These are phyloP conservation scores for Oceanodroma tethys DNA, from an alignment of 2,113 vertebrate species.

Conservation along the genomic window DNA sequence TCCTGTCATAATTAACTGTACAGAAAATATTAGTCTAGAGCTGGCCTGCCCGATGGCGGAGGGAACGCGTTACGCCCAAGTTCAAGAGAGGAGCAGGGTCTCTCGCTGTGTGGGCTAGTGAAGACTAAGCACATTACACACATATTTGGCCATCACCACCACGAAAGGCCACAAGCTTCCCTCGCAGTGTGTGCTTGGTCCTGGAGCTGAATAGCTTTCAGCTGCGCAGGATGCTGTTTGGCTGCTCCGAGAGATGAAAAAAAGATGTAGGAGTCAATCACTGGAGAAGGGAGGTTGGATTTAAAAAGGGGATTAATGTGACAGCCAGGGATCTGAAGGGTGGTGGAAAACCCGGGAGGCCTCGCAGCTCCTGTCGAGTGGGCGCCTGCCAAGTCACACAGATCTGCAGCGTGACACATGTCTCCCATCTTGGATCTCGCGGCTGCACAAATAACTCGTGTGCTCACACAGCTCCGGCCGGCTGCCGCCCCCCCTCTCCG, in stretches of 20 bases:
- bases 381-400: background rate
- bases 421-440: background rate
- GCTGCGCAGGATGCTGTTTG: constrained; percentile 21
- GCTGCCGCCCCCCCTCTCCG: background rate
- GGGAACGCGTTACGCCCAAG: background rate
- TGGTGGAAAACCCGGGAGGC: background rate
- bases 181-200: background rate
- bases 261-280: constrained; percentile 21
- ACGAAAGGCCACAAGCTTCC: constrained; percentile 31
- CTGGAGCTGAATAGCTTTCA: constrained; percentile 51
- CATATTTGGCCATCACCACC: constrained; percentile 58
- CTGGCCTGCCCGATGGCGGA: background rate
- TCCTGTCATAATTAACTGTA: constrained; percentile 52
- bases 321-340: background rate
- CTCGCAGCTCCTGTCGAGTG: background rate
- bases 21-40: constrained; percentile 59
- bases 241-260: constrained; percentile 1
- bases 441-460: background rate
- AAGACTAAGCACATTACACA: constrained; percentile 47
- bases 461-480: background rate
- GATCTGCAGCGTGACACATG: background rate
- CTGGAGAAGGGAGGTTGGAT: background rate
- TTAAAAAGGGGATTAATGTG: constrained; percentile 8
- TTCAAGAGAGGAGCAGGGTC: constrained; percentile 40
- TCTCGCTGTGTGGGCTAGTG: constrained; percentile 63